These are phyloP conservation scores for Columba janthina DNA, from an alignment of 2,113 vertebrate species.

Conservation along the genomic window DNA sequence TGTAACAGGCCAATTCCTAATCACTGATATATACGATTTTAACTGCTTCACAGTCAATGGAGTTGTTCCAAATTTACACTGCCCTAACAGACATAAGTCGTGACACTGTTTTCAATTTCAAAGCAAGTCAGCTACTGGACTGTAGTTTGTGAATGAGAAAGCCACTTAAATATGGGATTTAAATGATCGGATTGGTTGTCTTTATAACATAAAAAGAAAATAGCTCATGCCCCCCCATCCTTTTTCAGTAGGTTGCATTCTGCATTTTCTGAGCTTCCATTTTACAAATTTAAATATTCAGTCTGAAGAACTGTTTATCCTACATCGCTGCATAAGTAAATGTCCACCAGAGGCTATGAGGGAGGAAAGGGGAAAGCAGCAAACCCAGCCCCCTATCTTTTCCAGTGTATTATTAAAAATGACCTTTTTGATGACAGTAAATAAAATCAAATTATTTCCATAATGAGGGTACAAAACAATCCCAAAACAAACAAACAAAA, in stretches of 20 bases:
- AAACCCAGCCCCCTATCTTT: not conserved
- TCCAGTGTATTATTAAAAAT: not conserved
- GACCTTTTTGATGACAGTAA: not conserved
- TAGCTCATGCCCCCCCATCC: not conserved
- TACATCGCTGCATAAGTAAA: not conserved
- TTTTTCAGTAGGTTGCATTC: not conserved
- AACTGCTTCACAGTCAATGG: not conserved
- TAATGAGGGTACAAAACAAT: not conserved
- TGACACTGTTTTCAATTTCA: conserved; percentile 9
- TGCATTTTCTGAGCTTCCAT: not conserved
- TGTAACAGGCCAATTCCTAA: not conserved
- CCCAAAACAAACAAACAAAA: not conserved
- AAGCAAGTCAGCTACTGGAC: conserved; percentile 3
- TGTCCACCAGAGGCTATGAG: not conserved
- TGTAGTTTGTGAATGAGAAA: conserved; percentile 12
- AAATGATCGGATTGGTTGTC: not conserved
- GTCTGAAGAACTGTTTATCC: not conserved
- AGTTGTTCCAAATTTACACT: not conserved
- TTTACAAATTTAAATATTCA: not conserved
- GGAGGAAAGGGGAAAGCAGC: not conserved
- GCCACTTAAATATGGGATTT: conserved; percentile 2
- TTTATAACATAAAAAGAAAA: not conserved
- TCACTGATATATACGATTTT: not conserved
- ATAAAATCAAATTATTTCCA: not conserved
- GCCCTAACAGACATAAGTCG: not conserved